phyloP scores from a whole-genome alignment of 2,797 vertebrate genomes.

The Neostethus bicornis region DNA sequence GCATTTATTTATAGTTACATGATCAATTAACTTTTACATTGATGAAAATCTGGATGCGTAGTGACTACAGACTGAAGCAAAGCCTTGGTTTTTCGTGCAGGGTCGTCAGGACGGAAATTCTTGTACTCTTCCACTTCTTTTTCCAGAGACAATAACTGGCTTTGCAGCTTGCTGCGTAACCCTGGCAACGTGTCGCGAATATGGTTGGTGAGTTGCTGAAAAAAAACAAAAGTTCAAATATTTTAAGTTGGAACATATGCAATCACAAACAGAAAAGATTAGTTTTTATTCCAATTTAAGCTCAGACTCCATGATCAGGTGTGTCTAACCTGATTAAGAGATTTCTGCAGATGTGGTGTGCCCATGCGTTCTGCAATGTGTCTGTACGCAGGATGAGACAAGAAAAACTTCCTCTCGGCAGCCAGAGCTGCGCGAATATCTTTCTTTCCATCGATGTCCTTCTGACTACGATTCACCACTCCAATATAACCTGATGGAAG shows the following conservation, averaged over 20 bases:
- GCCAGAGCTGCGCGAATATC: slow-evolving; percentile 90
- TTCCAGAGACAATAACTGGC: slow-evolving; percentile 92
- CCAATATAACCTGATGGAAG: slow-evolving; percentile 88
- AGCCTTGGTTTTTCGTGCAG: slow-evolving; percentile 93
- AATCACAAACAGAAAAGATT: no score
- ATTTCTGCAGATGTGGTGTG: slow-evolving; percentile 90
- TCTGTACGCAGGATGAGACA: slow-evolving; percentile 93
- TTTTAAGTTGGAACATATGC: background rate
- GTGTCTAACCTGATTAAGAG: slow-evolving; percentile 88
- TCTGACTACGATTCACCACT: slow-evolving; percentile 97
- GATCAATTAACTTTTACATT: background rate
- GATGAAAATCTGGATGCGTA: slow-evolving; percentile 10
- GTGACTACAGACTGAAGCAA: slow-evolving; percentile 86
- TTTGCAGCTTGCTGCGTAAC: slow-evolving; percentile 93
- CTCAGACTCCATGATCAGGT: no score
- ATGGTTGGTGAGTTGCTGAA: slow-evolving; percentile 97
- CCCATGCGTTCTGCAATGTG: slow-evolving; percentile 97
- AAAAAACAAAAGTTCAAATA: background rate
- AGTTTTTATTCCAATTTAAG: no score
- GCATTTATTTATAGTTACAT: no score
- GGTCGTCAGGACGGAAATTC: slow-evolving; percentile 94
- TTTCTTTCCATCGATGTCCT: slow-evolving; percentile 97
- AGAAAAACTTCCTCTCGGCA: slow-evolving; percentile 96
- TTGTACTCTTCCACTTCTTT: slow-evolving; percentile 97
- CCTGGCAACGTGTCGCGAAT: slow-evolving; percentile 92